phyloP scores from a whole-genome alignment of 2,888 invertebrate species.

The Drosophila eohydei region DNA sequence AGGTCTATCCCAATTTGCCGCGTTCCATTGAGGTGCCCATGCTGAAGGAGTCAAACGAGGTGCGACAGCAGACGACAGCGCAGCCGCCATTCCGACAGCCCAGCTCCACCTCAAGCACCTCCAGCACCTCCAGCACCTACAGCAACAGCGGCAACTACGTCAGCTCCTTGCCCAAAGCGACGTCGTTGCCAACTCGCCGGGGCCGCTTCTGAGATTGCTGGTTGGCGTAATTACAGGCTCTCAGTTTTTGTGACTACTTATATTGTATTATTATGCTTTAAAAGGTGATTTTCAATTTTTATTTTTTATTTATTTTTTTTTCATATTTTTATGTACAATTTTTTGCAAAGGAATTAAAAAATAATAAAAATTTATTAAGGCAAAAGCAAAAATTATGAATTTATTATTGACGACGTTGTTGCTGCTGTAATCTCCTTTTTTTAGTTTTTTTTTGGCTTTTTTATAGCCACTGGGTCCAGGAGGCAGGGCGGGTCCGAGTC shows the following conservation, averaged over 20 bases:
- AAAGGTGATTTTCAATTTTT: slow-evolving; percentile 45
- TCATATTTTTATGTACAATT: slow-evolving; percentile 15
- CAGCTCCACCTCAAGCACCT: slow-evolving; percentile 11
- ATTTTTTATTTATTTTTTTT: slow-evolving; percentile 15
- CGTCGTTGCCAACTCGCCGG: slow-evolving; percentile 45
- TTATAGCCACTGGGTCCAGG: slow-evolving; percentile 44
- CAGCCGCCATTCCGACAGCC: slow-evolving; percentile 22
- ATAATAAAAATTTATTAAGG: slow-evolving; percentile 79
- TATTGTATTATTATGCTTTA: slow-evolving; percentile 62
- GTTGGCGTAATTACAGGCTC: slow-evolving; percentile 49
- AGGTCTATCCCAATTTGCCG: slow-evolving; percentile 79
- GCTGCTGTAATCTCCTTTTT: slow-evolving; percentile 6
- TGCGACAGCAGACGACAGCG: slow-evolving; percentile 25
- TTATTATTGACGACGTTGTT: slow-evolving; percentile 64
- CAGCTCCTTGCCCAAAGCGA: slow-evolving; percentile 46
- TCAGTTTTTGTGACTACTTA: slow-evolving; percentile 45
- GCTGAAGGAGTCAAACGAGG: slow-evolving; percentile 23
- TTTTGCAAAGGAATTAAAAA: slow-evolving; percentile 70
- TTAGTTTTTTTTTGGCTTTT: slow-evolving; percentile 34
- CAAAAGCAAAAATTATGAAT: slow-evolving; percentile 75
- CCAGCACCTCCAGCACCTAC: not conserved
- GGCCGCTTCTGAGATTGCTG: slow-evolving; percentile 58
- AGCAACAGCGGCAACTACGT: slow-evolving; percentile 6
- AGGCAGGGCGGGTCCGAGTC: slow-evolving; percentile 1
- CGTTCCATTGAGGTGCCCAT: slow-evolving; percentile 78